Percentiles rank a stretch among this genome's conserved stretches.
Evolutionary conservation across 2,113 vertebrate genomes (phyloP).

Genomic region (Triplophysa dalaica): DNA sequence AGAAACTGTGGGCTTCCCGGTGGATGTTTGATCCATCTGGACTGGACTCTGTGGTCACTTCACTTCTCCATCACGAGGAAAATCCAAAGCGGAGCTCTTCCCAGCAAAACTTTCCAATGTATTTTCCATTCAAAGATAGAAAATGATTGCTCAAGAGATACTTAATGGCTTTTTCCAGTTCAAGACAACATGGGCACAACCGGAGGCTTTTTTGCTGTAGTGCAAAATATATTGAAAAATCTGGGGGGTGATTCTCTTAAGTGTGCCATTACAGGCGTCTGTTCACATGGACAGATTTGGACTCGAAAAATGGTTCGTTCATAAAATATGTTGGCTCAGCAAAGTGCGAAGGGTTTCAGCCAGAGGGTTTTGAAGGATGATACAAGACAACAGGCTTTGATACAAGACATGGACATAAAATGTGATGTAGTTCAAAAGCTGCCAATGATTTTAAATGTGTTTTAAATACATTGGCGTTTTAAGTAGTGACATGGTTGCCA

Average conservation of each 20-base stretch:
- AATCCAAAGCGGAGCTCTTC: background rate
- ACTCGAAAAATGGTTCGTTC: background rate
- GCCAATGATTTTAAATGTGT: no score
- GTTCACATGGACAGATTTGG: background rate
- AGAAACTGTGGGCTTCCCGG: background rate
- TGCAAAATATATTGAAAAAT: background rate
- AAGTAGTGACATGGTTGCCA: no score
- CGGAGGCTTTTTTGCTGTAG: no score
- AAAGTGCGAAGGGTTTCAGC: background rate
- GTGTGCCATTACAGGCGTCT: background rate
- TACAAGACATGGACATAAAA: background rate
- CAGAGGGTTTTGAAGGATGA: background rate
- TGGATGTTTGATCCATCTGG: conserved; percentile 17
- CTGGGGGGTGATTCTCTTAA: background rate
- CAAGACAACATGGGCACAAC: no score
- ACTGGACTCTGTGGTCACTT: background rate
- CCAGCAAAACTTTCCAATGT: background rate
- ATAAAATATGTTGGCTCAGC: background rate
- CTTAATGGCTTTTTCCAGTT: no score
- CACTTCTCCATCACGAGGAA: conserved; percentile 8
- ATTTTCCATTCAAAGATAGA: no score
- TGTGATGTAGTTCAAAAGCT: no score
- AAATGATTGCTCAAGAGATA: no score
- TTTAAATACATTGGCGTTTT: no score
- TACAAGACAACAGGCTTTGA: background rate